These are phyloP conservation scores for Blera fallax DNA, from an alignment of 2,888 invertebrate genomes.

Conservation along the genomic window DNA sequence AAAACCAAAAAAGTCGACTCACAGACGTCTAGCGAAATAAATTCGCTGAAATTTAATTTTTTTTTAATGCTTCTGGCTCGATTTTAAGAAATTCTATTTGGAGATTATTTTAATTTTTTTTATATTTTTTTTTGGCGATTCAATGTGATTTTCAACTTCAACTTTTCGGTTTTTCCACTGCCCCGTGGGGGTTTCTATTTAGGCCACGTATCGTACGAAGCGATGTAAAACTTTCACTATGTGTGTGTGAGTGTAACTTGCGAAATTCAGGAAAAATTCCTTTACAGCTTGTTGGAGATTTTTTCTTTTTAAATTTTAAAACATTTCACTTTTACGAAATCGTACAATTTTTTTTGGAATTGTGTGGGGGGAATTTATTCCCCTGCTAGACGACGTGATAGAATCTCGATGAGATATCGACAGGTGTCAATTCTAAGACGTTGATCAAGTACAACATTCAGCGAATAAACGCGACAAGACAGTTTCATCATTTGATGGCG, in stretches of 20 bases:
- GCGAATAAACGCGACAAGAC: conserved; percentile 79
- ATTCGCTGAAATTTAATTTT: neutral
- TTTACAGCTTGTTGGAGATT: conserved; percentile 12
- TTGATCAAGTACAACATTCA: conserved; percentile 81
- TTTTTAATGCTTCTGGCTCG: conserved; percentile 25
- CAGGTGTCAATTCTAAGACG: conserved; percentile 82
- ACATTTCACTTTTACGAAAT: conserved; percentile 46
- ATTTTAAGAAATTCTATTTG: conserved; percentile 34
- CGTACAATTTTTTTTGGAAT: conserved; percentile 36
- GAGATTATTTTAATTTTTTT: conserved; percentile 50
- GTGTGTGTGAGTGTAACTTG: conserved; percentile 25
- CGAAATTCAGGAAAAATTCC: conserved; percentile 8
- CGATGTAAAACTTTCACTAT: conserved; percentile 50
- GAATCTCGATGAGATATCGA: conserved; percentile 81
- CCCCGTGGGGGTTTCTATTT: conserved; percentile 38
- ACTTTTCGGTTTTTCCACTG: conserved; percentile 14
- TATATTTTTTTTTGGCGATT: conserved; percentile 15
- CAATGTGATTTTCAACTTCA: conserved; percentile 23
- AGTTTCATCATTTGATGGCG: conserved; percentile 81
- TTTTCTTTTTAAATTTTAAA: conserved; percentile 14
- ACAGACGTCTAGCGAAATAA: conserved; percentile 8
- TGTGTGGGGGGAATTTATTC: conserved; percentile 75
- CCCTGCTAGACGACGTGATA: conserved; percentile 81
- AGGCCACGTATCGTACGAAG: conserved; percentile 49
- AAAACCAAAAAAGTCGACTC: conserved; percentile 35